A percentile compares a stretch with the other conserved stretches of the same genome.
Conservation (phyloP, 2,113 vertebrate genomes). For the Callopanchax toddi region DNA sequence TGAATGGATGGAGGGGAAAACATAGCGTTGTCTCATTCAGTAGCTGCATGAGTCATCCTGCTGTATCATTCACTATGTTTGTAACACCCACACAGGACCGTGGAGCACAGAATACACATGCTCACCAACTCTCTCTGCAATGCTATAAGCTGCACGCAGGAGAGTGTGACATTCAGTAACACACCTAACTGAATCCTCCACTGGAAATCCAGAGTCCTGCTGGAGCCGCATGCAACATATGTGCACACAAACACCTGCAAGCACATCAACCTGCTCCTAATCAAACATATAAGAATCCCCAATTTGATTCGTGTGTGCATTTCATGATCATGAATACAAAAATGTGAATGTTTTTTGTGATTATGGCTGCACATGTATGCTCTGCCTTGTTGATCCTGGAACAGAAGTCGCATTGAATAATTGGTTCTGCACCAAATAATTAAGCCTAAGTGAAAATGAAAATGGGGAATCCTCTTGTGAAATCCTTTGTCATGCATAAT, state of each 20-base stretch:
- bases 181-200: conserved; percentile 19
- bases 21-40: conserved; percentile 70
- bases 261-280: conserved; percentile 6
- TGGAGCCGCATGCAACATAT: conserved; percentile 6
- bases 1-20: conserved; percentile 66
- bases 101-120: conserved; percentile 16
- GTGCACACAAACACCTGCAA: conserved; percentile 13
- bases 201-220: conserved; percentile 7
- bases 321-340: no score
- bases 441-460: conserved; percentile 46
- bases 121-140: conserved; percentile 24
- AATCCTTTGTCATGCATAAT: conserved; percentile 52
- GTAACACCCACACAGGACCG: conserved; percentile 54
- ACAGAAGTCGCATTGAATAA: conserved; percentile 27
- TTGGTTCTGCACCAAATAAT: conserved; percentile 64
- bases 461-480: conserved; percentile 36
- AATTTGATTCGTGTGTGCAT: no score
- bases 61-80: conserved; percentile 64
- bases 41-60: conserved; percentile 76
- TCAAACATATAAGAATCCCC: not conserved
- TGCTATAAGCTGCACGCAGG: not conserved
- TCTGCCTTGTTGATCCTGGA: not conserved
- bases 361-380: conserved; percentile 4
- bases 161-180: conserved; percentile 25
- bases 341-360: conserved; percentile 1